Evolutionary conservation across 1,140 invertebrate genomes (phyloP).

Genomic region (Hypsibius dujardini): DNA sequence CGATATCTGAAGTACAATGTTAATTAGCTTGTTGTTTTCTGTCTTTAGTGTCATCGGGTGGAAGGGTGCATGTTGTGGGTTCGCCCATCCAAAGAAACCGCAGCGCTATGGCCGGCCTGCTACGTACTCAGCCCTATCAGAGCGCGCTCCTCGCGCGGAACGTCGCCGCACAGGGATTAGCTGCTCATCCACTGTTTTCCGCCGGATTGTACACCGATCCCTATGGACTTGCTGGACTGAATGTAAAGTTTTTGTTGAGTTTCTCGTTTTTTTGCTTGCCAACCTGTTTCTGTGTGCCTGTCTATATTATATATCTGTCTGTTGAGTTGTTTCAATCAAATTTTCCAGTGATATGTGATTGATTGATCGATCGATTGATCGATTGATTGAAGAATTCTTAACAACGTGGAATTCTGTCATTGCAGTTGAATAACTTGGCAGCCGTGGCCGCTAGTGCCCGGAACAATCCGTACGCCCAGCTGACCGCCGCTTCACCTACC

Average conservation of each 20-base stretch:
- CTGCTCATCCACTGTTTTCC: not conserved
- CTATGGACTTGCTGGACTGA: not conserved
- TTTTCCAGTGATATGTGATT: too few species aligned
- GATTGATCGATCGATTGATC: too few species aligned
- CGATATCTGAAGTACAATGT: too few species aligned
- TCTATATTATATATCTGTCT: not conserved
- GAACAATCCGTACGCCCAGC: not conserved
- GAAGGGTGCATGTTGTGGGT: not conserved
- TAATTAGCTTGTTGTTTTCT: too few species aligned
- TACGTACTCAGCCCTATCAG: slow-evolving; percentile 6
- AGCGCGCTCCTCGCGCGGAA: not conserved
- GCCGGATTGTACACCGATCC: slow-evolving; percentile 12
- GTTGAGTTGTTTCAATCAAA: not conserved
- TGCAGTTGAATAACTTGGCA: not conserved
- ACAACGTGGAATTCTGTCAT: too few species aligned
- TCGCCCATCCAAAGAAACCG: slow-evolving; percentile 8
- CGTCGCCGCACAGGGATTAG: not conserved
- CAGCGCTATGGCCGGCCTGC: not conserved
- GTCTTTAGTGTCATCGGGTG: too few species aligned
- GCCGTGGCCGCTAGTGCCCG: slow-evolving; percentile 14
- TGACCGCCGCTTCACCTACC: not conserved
- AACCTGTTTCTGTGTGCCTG: not conserved
- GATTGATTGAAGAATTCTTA: too few species aligned
- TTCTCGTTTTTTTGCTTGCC: too few species aligned
- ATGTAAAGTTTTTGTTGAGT: slow-evolving; percentile 8